These are phyloP conservation scores for Aleadryas rufinucha DNA, from an alignment of 2,113 vertebrate species.

Conservation along the genomic window DNA sequence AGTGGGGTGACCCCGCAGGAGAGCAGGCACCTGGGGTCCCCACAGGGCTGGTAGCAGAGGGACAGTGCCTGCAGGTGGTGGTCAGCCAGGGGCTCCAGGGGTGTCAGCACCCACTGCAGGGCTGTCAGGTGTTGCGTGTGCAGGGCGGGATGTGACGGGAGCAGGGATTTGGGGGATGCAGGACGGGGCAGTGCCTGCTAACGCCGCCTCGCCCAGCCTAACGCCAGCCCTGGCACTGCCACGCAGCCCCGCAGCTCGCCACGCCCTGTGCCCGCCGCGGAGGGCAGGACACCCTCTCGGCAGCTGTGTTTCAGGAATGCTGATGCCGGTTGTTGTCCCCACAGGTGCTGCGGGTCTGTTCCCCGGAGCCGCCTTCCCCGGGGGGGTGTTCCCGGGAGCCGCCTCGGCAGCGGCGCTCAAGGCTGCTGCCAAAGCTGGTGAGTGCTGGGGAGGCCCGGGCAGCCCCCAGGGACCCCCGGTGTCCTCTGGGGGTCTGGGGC, in stretches of 20 bases:
- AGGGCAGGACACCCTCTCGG: background rate
- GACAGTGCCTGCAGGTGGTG: rapidly evolving
- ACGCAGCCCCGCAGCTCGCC: rapidly evolving
- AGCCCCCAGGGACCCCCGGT: background rate
- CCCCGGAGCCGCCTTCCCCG: slow-evolving; percentile 39
- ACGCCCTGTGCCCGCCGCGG: rapidly evolving
- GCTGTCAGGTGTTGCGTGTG: background rate
- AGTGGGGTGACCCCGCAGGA: background rate
- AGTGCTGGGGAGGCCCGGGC: background rate
- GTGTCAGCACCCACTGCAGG: background rate
- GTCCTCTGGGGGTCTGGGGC: background rate
- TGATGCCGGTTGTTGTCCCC: background rate
- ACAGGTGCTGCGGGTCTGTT: background rate
- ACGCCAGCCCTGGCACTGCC: background rate
- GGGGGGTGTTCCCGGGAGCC: slow-evolving; percentile 32
- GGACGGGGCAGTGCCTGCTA: background rate
- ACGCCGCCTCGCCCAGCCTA: background rate
- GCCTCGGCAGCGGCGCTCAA: slow-evolving; percentile 63
- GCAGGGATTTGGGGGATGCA: background rate
- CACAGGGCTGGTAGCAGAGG: background rate
- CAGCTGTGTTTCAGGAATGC: rapidly evolving
- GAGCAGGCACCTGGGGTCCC: background rate
- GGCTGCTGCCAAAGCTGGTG: slow-evolving; percentile 75
- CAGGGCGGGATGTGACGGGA: background rate
- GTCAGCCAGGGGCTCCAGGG: background rate